These are phyloP conservation scores for Eunapius fragilis DNA, from an alignment of 37 sponge, comb jelly and placozoan genomes.

Conservation along the genomic window DNA sequence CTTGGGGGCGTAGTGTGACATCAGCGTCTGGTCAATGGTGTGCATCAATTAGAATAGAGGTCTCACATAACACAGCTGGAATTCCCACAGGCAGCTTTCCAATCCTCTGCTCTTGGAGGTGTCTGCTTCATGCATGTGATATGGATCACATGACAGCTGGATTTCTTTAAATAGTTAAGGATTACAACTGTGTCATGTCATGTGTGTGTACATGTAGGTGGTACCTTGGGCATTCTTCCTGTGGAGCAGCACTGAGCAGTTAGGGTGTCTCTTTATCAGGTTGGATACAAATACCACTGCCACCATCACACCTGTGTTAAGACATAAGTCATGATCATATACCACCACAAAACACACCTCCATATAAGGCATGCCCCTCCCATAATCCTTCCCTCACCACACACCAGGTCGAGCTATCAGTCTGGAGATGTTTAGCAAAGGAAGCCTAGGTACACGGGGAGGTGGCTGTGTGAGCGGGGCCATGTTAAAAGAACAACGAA, in stretches of 20 bases:
- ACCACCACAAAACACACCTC: too few species aligned
- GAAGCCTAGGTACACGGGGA: too few species aligned
- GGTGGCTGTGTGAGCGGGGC: too few species aligned
- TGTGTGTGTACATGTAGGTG: neutral
- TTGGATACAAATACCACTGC: slow-evolving; percentile 37
- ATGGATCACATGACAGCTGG: slow-evolving; percentile 66
- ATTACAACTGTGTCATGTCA: neutral
- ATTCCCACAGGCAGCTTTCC: slow-evolving; percentile 97
- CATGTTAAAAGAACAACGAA: too few species aligned
- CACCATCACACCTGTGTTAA: too few species aligned
- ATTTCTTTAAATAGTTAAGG: neutral
- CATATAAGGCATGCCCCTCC: too few species aligned
- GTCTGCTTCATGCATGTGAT: slow-evolving; percentile 61
- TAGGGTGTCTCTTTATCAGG: slow-evolving; percentile 85
- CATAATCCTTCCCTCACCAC: too few species aligned
- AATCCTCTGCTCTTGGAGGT: slow-evolving; percentile 76
- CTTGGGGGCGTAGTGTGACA: slow-evolving; percentile 79
- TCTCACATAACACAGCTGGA: slow-evolving; percentile 20
- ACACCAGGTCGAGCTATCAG: too few species aligned
- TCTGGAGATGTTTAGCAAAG: too few species aligned
- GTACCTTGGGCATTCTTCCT: neutral
- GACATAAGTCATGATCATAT: too few species aligned
- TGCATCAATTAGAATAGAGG: neutral
- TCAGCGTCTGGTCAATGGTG: slow-evolving; percentile 58
- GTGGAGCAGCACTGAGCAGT: too few species aligned